Evolutionary conservation across 2,113 vertebrate species (phyloP), one percentile per base, ranked within the genome.

Genomic region (Aptenodytes patagonicus): DNA sequence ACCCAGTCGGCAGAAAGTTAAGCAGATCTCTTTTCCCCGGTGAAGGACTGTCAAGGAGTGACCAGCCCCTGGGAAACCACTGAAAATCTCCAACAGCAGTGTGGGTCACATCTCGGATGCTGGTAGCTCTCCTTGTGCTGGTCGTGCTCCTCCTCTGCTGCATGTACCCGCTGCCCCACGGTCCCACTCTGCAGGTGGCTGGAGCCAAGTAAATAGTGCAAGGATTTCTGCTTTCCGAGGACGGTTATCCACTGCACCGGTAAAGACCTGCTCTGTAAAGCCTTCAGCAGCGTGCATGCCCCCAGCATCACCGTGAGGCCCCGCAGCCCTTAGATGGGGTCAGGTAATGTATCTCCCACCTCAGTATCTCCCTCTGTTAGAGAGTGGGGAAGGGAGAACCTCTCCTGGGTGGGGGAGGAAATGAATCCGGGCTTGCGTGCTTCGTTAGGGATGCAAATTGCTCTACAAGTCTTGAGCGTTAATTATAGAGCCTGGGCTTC

Each of bases 401-500:
- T 64, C 60, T 92, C 61, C 42, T 70, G 52, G 17, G 21, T 69
- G 25, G 80, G 38, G 49, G 32, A 87, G 25, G 32, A 91, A 85
- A 91, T 54, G 15, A 95, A 82, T 79, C 62, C 7, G 26, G 13
- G 13, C 73, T 96, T 24, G 1, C 0, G 0, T 69, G 46, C 83
- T 95, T 96, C 0, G 54, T 95, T 73, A 89, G 89, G 89, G 61
- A 96, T 94, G 93, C 66, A 95, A 95, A 96, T 97, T 95, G 66
- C 87, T 83, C 46, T 95, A 0, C 26, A 46, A 85, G 78, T 92
- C 51, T 49, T 96, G 65, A 84, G 73, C 91, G 76, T 89, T 97
- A 95, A 97, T 97, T 93, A 94, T 93, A 95, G 44, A 95, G 68
- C 62, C 54, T 95, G 77, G 66, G 81, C 83, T 95, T 96, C 84